Evolutionary conservation across 2,113 vertebrate species (phyloP).

Genomic region (Phalacrocorax aristotelis): DNA sequence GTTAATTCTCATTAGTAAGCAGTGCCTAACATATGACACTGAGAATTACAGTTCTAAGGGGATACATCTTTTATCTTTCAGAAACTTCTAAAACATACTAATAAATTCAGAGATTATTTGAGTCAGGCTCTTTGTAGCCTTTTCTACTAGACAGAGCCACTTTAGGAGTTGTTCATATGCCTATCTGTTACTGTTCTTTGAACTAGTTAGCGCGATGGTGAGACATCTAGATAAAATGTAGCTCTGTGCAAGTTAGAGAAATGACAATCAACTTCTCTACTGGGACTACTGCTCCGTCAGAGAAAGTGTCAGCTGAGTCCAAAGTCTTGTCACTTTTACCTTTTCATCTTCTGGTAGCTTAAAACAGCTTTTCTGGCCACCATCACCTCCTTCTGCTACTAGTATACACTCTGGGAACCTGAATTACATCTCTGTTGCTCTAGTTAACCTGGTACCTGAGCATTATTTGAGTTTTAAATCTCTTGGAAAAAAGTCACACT

Average conservation of each 20-base stretch:
- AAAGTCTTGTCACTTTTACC: neutral
- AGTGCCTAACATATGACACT: neutral
- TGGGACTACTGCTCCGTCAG: neutral
- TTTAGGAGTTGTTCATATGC: neutral
- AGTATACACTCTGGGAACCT: neutral
- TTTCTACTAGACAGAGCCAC: neutral
- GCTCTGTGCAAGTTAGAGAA: neutral
- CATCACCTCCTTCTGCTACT: neutral
- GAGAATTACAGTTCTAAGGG: neutral
- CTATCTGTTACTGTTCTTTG: neutral
- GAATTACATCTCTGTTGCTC: neutral
- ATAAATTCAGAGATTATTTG: neutral
- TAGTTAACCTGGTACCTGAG: neutral
- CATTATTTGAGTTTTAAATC: neutral
- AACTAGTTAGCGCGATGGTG: neutral
- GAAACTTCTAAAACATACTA: neutral
- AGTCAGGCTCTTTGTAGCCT: neutral
- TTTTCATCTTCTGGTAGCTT: neutral
- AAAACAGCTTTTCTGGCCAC: neutral
- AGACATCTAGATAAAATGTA: neutral
- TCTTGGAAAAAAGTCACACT: neutral
- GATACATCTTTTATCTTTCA: constrained; percentile 3
- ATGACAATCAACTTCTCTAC: neutral
- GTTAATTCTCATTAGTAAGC: constrained; percentile 6
- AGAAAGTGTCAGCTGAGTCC: neutral